Percentiles rank a stretch among this genome's conserved stretches.
These are phyloP conservation scores for Laticauda colubrina DNA, from an alignment of 2,113 vertebrate species.

Conservation along the genomic window DNA sequence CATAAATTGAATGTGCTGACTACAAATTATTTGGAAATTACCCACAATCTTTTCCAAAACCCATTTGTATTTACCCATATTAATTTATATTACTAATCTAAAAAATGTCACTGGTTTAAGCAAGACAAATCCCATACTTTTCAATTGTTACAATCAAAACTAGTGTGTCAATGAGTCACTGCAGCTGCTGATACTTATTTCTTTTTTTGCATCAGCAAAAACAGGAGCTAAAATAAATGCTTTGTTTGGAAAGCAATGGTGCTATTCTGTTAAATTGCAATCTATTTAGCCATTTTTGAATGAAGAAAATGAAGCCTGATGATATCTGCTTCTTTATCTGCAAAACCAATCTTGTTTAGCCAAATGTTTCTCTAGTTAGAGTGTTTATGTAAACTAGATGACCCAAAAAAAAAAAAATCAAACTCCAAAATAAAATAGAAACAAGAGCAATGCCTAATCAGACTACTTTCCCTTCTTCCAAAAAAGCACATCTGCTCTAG, in stretches of 20 bases:
- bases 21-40: background rate
- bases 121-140: constrained; percentile 39
- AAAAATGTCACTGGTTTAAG: constrained; percentile 38
- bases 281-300: constrained; percentile 51
- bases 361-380: constrained; percentile 60
- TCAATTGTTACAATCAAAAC: constrained; percentile 41
- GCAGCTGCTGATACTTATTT: constrained; percentile 51
- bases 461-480: constrained; percentile 19
- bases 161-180: constrained; percentile 36
- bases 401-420: constrained; percentile 43
- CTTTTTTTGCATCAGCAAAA: constrained; percentile 59
- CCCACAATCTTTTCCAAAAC: background rate
- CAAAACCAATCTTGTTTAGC: constrained; percentile 51
- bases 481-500: constrained; percentile 26
- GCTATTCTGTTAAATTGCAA: constrained; percentile 56
- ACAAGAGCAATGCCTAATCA: constrained; percentile 43
- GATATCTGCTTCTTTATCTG: constrained; percentile 58
- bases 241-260: constrained; percentile 60
- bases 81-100: background rate
- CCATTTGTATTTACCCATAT: background rate
- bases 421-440: constrained; percentile 34
- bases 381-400: constrained; percentile 38
- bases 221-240: constrained; percentile 62
- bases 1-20: background rate
- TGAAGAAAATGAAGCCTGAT: constrained; percentile 61